A percentile compares a stretch with the other conserved stretches of the same genome.
Conservation (phyloP, 1,140 invertebrate species). For the Latrodectus geometricus region DNA sequence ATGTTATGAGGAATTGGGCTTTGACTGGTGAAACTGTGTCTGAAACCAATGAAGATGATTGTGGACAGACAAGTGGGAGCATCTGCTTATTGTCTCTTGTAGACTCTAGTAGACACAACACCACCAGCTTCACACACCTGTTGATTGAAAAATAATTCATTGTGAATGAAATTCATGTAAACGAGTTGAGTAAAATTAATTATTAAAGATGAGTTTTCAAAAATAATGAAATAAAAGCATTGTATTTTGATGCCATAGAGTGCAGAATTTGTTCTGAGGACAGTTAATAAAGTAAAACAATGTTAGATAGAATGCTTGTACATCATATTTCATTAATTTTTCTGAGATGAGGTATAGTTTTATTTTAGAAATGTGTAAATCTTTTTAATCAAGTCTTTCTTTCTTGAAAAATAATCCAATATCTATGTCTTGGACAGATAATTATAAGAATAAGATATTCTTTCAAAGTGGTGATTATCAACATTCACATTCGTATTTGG, state of each 20-base stretch:
- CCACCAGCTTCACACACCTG: conserved; percentile 40
- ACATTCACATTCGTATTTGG: too few species aligned
- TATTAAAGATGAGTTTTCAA: neutral
- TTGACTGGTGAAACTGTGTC: conserved; percentile 23
- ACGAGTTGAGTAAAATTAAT: too few species aligned
- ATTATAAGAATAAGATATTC: too few species aligned
- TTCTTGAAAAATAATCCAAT: too few species aligned
- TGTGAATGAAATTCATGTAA: neutral
- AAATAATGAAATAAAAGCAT: neutral
- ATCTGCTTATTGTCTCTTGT: conserved; percentile 29
- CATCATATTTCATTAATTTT: too few species aligned
- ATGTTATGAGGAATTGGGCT: neutral
- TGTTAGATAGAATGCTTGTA: neutral
- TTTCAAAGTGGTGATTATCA: too few species aligned
- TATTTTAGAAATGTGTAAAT: too few species aligned
- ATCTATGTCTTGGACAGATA: too few species aligned
- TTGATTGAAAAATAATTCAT: neutral
- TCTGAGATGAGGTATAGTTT: too few species aligned
- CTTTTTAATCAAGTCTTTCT: too few species aligned
- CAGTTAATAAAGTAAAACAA: neutral
- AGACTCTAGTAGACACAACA: conserved; percentile 48
- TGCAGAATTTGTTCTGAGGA: neutral
- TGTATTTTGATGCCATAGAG: neutral
- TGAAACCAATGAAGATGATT: conserved; percentile 13
- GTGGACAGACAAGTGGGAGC: neutral